Percentiles rank a stretch among this genome's conserved stretches.
These are phyloP conservation scores for Salvelinus alpinus DNA, from an alignment of 2,113 vertebrate genomes.

Conservation along the genomic window DNA sequence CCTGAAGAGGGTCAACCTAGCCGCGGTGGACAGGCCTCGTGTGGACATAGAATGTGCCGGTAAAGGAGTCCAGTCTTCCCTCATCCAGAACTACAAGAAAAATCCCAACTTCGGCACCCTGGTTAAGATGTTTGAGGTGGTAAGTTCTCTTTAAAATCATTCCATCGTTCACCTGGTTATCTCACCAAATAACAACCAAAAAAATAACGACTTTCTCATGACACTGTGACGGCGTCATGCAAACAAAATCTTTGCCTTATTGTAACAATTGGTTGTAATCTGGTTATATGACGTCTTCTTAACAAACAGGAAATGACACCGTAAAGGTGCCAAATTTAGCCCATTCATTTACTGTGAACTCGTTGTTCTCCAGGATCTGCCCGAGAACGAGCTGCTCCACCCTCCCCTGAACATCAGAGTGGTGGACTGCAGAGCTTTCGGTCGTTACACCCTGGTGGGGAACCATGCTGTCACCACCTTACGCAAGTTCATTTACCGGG, in stretches of 20 bases:
- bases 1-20: slow-evolving; percentile 93
- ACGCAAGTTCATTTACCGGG: slow-evolving; percentile 86
- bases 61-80: slow-evolving; percentile 87
- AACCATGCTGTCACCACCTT: slow-evolving; percentile 89
- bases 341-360: not conserved
- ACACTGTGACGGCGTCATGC: too few relatives aligned
- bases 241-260: not conserved
- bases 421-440: slow-evolving; percentile 94
- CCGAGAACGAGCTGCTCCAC: slow-evolving; percentile 94
- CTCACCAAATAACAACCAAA: too few relatives aligned
- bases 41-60: slow-evolving; percentile 97
- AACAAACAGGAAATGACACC: not conserved
- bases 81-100: slow-evolving; percentile 98
- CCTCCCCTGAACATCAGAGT: slow-evolving; percentile 95
- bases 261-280: not conserved
- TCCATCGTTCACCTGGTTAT: not conserved
- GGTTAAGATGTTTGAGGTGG: slow-evolving; percentile 99
- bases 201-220: too few relatives aligned
- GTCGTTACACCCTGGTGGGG: slow-evolving; percentile 93
- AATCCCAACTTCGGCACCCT: slow-evolving; percentile 97
- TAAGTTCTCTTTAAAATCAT: slow-evolving; percentile 65
- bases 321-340: too few relatives aligned
- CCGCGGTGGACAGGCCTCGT: slow-evolving; percentile 91
- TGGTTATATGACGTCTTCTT: not conserved
- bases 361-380: slow-evolving; percentile 82